Evolutionary conservation across 2,797 vertebrate species (phyloP), one percentile per base, ranked within the genome.

Genomic region (Merluccius polli): DNA sequence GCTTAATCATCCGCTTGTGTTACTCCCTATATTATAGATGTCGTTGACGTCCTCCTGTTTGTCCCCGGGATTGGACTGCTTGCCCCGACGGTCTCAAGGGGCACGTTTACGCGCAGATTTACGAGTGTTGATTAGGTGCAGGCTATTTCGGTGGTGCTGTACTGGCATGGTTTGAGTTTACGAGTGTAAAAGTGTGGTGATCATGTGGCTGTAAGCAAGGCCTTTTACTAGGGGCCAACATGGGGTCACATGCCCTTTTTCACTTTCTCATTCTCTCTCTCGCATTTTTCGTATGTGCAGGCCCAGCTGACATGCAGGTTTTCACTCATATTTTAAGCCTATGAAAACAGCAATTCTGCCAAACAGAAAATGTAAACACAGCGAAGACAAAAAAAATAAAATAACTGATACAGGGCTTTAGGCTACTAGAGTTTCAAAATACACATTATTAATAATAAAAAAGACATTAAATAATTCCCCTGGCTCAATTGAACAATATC

Each of bases 1-100:
- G 24, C 78, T 79, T 82, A 77, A 86, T 87, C 83, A 81, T 84
- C 79, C 11, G 48, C 81, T 82, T 76, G 74, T 83, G 78, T 82
- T 87, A 73, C 85, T 87, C 77, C 81, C 21, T 59, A 10, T 24
- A 79, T 82, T 79, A 83, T 79, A 65, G 1, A 2, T 77, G 59
- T 67, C 41, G 71, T 75, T 72, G 75, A 35, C 75, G 21, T 15
- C 15, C 44, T 21, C 44, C 44, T 81, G 84, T 78, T 73, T 65
- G 74, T 83, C 38, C 38, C 36, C 71, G 77, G 77, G 72, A 82
- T 81, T 82, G 80, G 83, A 75, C 78, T 78, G 68, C 70, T 15
- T 16, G 44, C 16, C 38, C 44, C 16, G 18, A 38, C 21, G 21
- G 52, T 59, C 52, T 59, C 52, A 5, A 21, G 18, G 30, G 32